Percentiles rank a stretch among this genome's conserved stretches.
phyloP scores from a whole-genome alignment of 2,797 vertebrate genomes.

The Melanotaenia maccullochi region DNA sequence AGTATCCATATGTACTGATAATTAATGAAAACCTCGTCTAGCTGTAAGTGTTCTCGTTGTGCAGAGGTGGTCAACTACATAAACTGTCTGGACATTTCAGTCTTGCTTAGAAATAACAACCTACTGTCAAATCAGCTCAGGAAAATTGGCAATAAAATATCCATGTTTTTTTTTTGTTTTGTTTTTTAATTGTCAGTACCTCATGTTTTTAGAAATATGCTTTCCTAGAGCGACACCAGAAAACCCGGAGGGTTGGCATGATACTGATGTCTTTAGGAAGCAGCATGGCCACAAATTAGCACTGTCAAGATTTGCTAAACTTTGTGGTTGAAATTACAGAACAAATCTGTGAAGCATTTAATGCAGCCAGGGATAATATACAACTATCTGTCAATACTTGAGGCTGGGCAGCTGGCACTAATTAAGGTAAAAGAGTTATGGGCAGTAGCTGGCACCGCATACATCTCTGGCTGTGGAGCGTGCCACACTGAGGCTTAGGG shows the following conservation, averaged over 20 bases:
- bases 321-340: constrained; percentile 77
- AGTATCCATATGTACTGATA: constrained; percentile 64
- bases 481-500: constrained; percentile 62
- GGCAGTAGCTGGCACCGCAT: constrained; percentile 86
- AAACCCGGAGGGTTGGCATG: constrained; percentile 16
- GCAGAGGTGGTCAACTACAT: background rate
- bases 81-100: background rate
- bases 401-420: constrained; percentile 88
- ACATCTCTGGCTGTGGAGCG: constrained; percentile 33
- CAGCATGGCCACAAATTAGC: constrained; percentile 58
- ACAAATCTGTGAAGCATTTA: constrained; percentile 79
- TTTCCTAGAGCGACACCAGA: background rate
- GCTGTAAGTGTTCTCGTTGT: constrained; percentile 21
- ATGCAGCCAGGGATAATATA: constrained; percentile 85
- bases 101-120: background rate
- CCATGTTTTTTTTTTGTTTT: background rate
- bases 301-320: constrained; percentile 66
- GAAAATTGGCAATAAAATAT: background rate
- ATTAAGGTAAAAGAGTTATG: constrained; percentile 90
- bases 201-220: background rate
- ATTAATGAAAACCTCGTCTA: constrained; percentile 46
- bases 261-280: constrained; percentile 63
- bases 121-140: background rate
- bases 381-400: constrained; percentile 88
- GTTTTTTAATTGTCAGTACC: background rate